These are phyloP conservation scores for Spea hammondii DNA, from an alignment of 2,797 vertebrate species.

Conservation along the genomic window DNA sequence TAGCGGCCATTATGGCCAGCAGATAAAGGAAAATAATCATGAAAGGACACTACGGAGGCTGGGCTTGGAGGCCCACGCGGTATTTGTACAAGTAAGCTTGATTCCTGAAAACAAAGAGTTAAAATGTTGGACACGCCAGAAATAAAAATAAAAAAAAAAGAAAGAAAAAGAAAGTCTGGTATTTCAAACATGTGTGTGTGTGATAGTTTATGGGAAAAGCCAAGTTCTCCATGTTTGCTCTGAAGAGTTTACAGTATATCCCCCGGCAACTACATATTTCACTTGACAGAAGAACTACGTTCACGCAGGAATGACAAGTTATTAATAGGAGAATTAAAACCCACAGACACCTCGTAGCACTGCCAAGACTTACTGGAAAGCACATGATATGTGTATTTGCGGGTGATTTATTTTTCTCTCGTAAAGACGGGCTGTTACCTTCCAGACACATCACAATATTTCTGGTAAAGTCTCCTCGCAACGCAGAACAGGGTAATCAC, in stretches of 20 bases:
- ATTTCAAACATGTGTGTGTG: too few species aligned
- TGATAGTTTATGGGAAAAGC: too few species aligned
- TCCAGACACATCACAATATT: conserved; percentile 7
- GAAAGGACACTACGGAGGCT: too few species aligned
- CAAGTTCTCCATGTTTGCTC: background rate
- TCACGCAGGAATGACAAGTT: conserved; percentile 1
- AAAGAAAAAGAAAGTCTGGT: too few species aligned
- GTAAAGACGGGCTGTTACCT: conserved; percentile 1
- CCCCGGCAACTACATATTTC: background rate
- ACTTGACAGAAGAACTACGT: conserved; percentile 14
- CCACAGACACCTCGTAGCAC: conserved; percentile 20
- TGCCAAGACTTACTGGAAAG: conserved; percentile 41
- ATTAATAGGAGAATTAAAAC: conserved; percentile 28
- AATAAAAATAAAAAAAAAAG: too few species aligned
- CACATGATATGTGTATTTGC: conserved; percentile 4
- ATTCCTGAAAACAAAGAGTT: too few species aligned
- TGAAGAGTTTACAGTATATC: background rate
- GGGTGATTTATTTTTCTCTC: conserved; percentile 27
- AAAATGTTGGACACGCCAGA: too few species aligned
- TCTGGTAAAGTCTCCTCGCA: background rate
- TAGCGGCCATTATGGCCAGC: too few species aligned
- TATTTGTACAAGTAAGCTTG: too few species aligned
- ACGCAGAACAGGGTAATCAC: background rate
- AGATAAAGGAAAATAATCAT: background rate
- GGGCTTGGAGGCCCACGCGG: too few species aligned